Evolutionary conservation across 35 echinoderm and acorn worm genomes (phyloP), one percentile per base, ranked within the genome.

Genomic region (Ophiothrix spiculata): DNA sequence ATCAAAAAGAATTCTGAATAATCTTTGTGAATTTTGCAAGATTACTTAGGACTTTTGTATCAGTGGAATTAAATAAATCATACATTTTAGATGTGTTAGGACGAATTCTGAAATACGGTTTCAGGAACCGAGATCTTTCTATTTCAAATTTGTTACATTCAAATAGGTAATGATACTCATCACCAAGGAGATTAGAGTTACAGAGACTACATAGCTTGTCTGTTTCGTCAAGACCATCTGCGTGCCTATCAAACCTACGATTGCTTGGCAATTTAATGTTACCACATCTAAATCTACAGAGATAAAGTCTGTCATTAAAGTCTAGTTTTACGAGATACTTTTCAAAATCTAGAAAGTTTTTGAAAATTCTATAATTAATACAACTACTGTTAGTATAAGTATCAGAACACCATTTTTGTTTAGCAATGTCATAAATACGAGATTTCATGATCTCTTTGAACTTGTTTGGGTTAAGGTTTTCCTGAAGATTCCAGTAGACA

Each of bases 271-370:
- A n/a, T 69, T 69, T 69, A 10, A 69, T 1, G 29, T 69, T 69
- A n/a, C 60, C 60, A 69, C 60, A 69, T 69, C 60, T 69, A 69
- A 69, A 69, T 69, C 60, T 69, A 69, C 60, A 12, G 1, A 69
- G 25, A 2, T 15, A 4, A 25, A 69, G 2, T 69, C 60, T 69
- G 25, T 69, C 60, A 15, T 69, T 69, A 69, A 12, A 25, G 23
- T 6, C 25, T 15, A 69, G 23, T 15, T 69, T 10, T 15, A 28
- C 29, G 3, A 69, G 60, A 25, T 69, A 69, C 3, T 15, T 25
- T 69, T 69, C 60, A 69, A 69, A 69, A 25, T 2, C 3, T 69
- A 69, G 29, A n/a, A 4, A 4, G 29, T 10, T 25, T 69, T 69
- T 69, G 29, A 69, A 69, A 4, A 69, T 10, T 69, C 29, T 69